Evolutionary conservation across 2,888 invertebrate genomes (phyloP).

Genomic region (Xiphydria camelus): DNA sequence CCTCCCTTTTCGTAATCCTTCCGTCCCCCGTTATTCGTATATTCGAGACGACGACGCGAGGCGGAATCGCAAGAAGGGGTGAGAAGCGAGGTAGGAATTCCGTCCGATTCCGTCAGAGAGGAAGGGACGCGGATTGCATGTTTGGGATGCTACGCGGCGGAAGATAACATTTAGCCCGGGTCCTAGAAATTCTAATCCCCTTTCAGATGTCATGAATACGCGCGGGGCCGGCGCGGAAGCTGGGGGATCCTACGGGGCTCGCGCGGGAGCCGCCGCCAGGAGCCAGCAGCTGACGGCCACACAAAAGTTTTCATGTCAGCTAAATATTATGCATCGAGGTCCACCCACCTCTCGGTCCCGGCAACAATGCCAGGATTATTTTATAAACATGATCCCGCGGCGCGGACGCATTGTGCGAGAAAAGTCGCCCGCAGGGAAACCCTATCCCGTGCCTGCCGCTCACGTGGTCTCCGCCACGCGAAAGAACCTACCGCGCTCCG

Average conservation of each 20-base stretch:
- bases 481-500: neutral
- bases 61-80: too few relatives aligned
- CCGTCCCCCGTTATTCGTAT: neutral
- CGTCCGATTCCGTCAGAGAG: neutral
- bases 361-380: slow-evolving; percentile 48
- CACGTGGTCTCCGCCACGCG: slow-evolving; percentile 11
- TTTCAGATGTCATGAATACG: slow-evolving; percentile 39
- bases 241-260: slow-evolving; percentile 25
- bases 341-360: slow-evolving; percentile 19
- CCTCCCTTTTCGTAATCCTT: neutral
- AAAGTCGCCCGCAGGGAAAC: slow-evolving; percentile 21
- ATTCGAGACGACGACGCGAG: too few relatives aligned
- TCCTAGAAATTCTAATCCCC: slow-evolving; percentile 48
- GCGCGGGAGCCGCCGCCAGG: slow-evolving; percentile 11
- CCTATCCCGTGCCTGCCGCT: slow-evolving; percentile 18
- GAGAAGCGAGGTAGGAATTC: neutral
- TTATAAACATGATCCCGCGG: slow-evolving; percentile 47
- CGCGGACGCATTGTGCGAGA: slow-evolving; percentile 14
- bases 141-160: slow-evolving; percentile 7
- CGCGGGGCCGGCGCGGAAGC: too few relatives aligned
- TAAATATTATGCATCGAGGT: slow-evolving; percentile 32
- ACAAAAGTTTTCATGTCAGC: slow-evolving; percentile 44
- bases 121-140: neutral
- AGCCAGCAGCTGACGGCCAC: slow-evolving; percentile 45
- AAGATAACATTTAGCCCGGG: slow-evolving; percentile 45